Base-by-base conservation (phyloP, 2,113 vertebrate genomes). In the Odontesthes bonariensis region DNA sequence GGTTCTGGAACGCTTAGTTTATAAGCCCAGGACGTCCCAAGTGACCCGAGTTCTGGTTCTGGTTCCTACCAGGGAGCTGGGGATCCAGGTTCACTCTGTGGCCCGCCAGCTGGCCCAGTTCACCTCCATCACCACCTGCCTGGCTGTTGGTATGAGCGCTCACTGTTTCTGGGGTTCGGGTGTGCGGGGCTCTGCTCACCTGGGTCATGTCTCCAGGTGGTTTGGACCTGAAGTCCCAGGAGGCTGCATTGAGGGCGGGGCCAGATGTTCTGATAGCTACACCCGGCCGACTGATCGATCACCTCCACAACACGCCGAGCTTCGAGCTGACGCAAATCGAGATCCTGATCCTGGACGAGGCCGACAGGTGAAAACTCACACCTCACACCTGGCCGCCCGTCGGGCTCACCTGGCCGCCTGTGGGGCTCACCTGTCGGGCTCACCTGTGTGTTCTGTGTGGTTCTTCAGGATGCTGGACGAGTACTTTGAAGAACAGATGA, bases 401-500 rank as follows among this genome's bases (percentile, higher is more conserved):
- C 12, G 31, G 16, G 0, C 56, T 77, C 3, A 63, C 32, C 40
- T 38, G 23, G n/a, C n/a, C n/a, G n/a, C n/a, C 12, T 12, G 1
- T 4, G 5, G 31, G 16, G 0, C 56, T 77, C 3, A 63, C 32
- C 12, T 12, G 1, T 4, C 12, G 31, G 16, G 0, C 56, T 77
- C 3, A 63, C 32, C 40, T 38, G 23, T 51, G 7, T 31, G 51
- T 27, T 42, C 40, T 72, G 6, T 75, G 12, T 74, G 32, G 52
- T 13, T 70, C 54, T 1, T 4, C 87, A 99, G 98, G 90, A 99
- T 99, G 98, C 76, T 99, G 90, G 98, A 99, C 8, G 98, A 99
- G 73, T 99, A 99, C 89, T 99, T 99, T 72, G 97, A 99, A 86
- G 98, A 99, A 61, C 98, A 99, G 94, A 99, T 99, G 98, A 99